phyloP scores from a whole-genome alignment of 2,113 vertebrate genomes.

The Camelus dromedarius region DNA sequence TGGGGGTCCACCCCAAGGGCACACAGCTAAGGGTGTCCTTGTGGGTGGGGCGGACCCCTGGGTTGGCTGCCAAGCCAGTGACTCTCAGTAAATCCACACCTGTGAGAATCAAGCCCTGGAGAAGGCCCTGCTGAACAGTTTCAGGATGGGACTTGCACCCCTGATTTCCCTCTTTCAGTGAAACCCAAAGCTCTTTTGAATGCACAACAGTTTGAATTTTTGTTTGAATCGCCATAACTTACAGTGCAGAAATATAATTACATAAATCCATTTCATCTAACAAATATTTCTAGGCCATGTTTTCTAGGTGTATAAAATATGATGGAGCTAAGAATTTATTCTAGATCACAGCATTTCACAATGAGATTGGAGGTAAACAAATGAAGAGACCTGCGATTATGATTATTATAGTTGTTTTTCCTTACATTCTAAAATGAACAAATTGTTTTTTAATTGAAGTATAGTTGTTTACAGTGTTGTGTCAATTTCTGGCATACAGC shows the following conservation, averaged over 20 bases:
- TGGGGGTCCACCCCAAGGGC: neutral
- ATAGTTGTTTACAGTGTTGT: too few relatives aligned
- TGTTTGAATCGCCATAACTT: neutral
- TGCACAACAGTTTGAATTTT: neutral
- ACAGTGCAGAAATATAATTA: neutral
- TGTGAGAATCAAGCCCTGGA: conserved; percentile 55
- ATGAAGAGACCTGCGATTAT: neutral
- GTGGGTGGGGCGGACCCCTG: neutral
- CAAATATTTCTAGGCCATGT: neutral
- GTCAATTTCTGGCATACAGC: too few relatives aligned
- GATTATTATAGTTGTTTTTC: neutral
- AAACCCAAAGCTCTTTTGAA: neutral
- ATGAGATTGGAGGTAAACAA: conserved; percentile 8
- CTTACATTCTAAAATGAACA: neutral
- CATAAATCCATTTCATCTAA: conserved; percentile 26
- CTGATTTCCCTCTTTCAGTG: neutral
- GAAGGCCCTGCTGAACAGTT: conserved; percentile 21
- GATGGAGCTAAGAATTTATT: neutral
- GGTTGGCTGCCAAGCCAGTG: conserved; percentile 53
- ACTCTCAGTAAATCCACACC: conserved; percentile 61
- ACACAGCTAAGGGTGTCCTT: conserved; percentile 44
- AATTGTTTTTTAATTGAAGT: neutral
- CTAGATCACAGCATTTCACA: neutral
- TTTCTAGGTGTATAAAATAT: conserved; percentile 8
- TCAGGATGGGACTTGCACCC: neutral